Percentiles rank a stretch among this genome's conserved stretches.
These are phyloP conservation scores for Portunus trituberculatus DNA, from an alignment of 1,140 invertebrate genomes.

Conservation along the genomic window DNA sequence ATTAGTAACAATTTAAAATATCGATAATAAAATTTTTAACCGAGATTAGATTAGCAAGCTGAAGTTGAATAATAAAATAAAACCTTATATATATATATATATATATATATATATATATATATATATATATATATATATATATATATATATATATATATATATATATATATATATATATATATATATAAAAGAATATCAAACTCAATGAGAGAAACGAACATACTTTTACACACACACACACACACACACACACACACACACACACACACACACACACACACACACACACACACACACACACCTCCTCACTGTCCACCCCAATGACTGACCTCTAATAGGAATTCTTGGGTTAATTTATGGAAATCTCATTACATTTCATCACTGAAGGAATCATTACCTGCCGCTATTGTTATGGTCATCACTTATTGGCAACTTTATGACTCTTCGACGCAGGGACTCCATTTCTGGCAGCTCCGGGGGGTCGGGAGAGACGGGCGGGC, in stretches of 20 bases:
- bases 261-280: neutral
- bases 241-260: slow-evolving; percentile 32
- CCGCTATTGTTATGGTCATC: slow-evolving; percentile 67
- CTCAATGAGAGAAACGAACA: neutral
- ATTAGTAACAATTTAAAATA: too few relatives aligned
- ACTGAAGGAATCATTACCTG: slow-evolving; percentile 71
- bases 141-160: too few relatives aligned
- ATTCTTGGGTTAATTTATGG: slow-evolving; percentile 72
- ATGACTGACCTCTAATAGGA: slow-evolving; percentile 48
- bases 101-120: neutral
- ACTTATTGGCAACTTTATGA: slow-evolving; percentile 74
- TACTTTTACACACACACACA: neutral
- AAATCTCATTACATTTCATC: slow-evolving; percentile 76
- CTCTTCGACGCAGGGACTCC: slow-evolving; percentile 59
- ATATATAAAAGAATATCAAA: too few relatives aligned
- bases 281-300: slow-evolving; percentile 6
- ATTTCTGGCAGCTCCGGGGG: slow-evolving; percentile 65
- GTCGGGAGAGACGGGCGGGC: neutral
- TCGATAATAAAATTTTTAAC: too few relatives aligned
- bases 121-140: slow-evolving; percentile 26
- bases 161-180: too few relatives aligned
- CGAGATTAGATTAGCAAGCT: too few relatives aligned
- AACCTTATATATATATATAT: neutral
- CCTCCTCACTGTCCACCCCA: neutral
- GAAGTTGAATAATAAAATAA: neutral